Base-by-base conservation (phyloP, 2,113 vertebrate species). In the Syngnathus typhle region DNA sequence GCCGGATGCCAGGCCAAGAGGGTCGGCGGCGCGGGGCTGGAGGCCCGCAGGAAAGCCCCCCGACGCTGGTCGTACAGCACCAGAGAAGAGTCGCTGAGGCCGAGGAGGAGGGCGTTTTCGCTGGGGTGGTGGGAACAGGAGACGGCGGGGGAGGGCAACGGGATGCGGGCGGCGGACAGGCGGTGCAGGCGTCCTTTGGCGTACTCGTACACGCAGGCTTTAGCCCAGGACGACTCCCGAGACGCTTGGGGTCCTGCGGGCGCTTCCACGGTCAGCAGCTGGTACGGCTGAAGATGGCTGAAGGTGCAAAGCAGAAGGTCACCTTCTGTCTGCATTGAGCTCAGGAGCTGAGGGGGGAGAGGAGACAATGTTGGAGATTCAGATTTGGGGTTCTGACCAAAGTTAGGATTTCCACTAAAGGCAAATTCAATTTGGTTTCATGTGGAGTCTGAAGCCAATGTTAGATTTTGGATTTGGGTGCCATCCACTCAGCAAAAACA, bases 21-120 rank as follows among this genome's bases (percentile, higher is more conserved):
- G 5, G 83, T 73, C 27, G 95, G 94, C 19, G 91, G 71, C 72
- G 95, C 70, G 16, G 94, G 88, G 66, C 94, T 92, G 58, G 90
- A 88, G 64, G 88, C 90, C 67, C 91, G 39, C 32, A 92, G 76
- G 72, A 93, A 93, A 76, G 91, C 77, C 44, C 89, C 89, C 13
- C 89, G 89, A 55, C 91, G 88, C 56, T 89, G 84, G 75, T 98
- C 93, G 1, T 94, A 93, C 13, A 98, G 89, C 75, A 96, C 82
- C 63, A 98, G 2, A 8, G 94, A 95, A 0, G 93, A 94, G 86
- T 98, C 95, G 55, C 91, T 91, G 70, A 98, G 93, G 54, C 95
- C 95, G 75, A 99, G 76, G 47, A 96, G 83, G 41, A 98, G 84
- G 12, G 84, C 89, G 82, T 89, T 90, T 70, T 94, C 95, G 1